These are phyloP conservation scores for Sylvilagus bachmani DNA, from an alignment of 2,113 vertebrate species.

Conservation along the genomic window DNA sequence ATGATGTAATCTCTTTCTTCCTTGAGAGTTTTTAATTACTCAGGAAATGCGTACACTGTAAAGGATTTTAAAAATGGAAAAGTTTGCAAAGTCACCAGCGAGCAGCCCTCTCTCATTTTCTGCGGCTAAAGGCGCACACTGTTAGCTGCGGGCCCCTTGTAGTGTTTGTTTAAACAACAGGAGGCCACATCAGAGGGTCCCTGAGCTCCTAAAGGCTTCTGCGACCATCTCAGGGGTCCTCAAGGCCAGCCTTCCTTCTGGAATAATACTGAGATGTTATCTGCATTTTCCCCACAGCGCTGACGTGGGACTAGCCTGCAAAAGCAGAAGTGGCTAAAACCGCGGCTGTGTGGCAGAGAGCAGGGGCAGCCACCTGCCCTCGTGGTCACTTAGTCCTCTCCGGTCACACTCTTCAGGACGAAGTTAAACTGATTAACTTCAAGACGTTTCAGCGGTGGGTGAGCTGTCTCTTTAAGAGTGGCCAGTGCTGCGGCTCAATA, in stretches of 20 bases:
- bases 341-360: not conserved
- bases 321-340: not conserved
- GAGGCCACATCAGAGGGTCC: not conserved
- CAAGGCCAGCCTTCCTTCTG: not conserved
- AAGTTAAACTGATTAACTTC: not conserved
- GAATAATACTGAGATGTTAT: not conserved
- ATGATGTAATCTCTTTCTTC: slow-evolving; percentile 68
- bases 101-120: not conserved
- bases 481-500: too few relatives aligned
- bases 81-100: not conserved
- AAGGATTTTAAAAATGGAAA: slow-evolving; percentile 39
- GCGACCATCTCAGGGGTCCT: not conserved
- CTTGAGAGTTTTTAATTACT: slow-evolving; percentile 78
- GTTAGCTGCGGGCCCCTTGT: not conserved
- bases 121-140: not conserved
- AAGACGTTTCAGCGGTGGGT: not conserved
- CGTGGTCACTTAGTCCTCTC: fast-evolving
- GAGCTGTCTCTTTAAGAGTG: not conserved
- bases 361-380: not conserved
- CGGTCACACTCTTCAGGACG: not conserved
- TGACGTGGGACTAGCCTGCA: not conserved
- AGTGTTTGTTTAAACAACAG: not conserved
- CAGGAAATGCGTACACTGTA: slow-evolving; percentile 59
- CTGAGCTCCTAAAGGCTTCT: not conserved
- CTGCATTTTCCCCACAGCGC: not conserved